These are phyloP conservation scores for Anguilla rostrata DNA, from an alignment of 2,113 vertebrate species.

Conservation along the genomic window DNA sequence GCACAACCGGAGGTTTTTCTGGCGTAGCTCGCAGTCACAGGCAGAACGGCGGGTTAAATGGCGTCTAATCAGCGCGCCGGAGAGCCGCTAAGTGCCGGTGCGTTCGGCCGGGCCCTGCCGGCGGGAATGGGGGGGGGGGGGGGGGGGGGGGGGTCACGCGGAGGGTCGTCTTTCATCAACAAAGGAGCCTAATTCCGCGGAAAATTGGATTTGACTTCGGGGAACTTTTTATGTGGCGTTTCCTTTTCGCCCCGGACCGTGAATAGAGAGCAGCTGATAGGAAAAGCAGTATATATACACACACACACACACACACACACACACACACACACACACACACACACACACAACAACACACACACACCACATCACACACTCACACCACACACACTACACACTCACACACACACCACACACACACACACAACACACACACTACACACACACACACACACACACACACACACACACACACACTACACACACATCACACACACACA, in stretches of 20 bases:
- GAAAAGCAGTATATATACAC: background rate
- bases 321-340: background rate
- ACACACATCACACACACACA: background rate
- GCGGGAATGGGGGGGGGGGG: background rate
- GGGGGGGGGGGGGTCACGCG: background rate
- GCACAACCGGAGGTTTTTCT: background rate
- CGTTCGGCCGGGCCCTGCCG: background rate
- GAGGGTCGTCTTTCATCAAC: background rate
- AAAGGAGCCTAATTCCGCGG: slow-evolving; percentile 37
- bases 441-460: too few species aligned
- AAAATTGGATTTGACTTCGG: slow-evolving; percentile 37
- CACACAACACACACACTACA: too few species aligned
- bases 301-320: background rate
- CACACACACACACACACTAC: too few species aligned
- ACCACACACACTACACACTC: too few species aligned
- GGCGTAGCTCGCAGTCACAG: background rate
- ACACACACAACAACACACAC: too few species aligned
- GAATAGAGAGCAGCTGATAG: background rate
- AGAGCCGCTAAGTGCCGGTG: slow-evolving; percentile 15
- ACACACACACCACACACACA: background rate
- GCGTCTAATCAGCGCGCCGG: slow-evolving; percentile 17
- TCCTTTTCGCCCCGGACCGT: background rate
- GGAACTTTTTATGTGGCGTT: slow-evolving; percentile 22
- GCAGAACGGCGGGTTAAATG: background rate
- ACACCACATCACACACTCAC: too few species aligned